These are phyloP conservation scores for Ischnura elegans DNA, from an alignment of 2,888 invertebrate genomes.

Conservation along the genomic window DNA sequence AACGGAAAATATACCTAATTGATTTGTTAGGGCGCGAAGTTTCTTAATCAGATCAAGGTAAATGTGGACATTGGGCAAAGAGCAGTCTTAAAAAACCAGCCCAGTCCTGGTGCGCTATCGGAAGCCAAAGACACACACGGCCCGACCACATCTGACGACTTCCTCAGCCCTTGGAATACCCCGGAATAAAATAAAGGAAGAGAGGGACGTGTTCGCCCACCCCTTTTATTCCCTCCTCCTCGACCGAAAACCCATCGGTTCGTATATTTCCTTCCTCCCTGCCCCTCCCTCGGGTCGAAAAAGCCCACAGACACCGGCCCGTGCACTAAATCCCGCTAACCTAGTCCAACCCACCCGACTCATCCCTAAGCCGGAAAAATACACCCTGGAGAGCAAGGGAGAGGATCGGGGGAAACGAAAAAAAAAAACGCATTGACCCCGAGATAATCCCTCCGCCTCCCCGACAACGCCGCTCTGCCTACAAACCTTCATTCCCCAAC, in stretches of 20 bases:
- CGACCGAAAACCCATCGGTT: slow-evolving; percentile 36
- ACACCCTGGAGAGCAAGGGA: background rate
- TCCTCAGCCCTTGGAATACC: slow-evolving; percentile 35
- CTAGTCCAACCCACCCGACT: background rate
- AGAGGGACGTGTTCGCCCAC: background rate
- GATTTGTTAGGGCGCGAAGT: background rate
- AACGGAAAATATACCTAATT: background rate
- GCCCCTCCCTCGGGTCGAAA: background rate
- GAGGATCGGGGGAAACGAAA: background rate
- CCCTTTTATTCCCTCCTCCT: slow-evolving; percentile 56
- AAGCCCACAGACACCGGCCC: slow-evolving; percentile 23
- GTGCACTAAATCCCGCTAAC: slow-evolving; percentile 35
- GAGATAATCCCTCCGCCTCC: background rate
- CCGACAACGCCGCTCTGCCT: background rate
- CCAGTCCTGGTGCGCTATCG: background rate
- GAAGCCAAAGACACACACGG: background rate
- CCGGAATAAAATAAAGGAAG: slow-evolving; percentile 12
- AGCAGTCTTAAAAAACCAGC: background rate
- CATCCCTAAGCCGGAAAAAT: slow-evolving; percentile 28
- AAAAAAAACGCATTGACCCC: background rate
- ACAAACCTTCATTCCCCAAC: background rate
- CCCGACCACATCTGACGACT: slow-evolving; percentile 34
- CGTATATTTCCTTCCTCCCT: background rate
- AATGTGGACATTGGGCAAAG: background rate
- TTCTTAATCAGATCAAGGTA: background rate